A percentile compares a stretch with the other conserved stretches of the same genome.
Conservation (phyloP, 2,888 invertebrate genomes). For the Acrocera orbiculus region DNA sequence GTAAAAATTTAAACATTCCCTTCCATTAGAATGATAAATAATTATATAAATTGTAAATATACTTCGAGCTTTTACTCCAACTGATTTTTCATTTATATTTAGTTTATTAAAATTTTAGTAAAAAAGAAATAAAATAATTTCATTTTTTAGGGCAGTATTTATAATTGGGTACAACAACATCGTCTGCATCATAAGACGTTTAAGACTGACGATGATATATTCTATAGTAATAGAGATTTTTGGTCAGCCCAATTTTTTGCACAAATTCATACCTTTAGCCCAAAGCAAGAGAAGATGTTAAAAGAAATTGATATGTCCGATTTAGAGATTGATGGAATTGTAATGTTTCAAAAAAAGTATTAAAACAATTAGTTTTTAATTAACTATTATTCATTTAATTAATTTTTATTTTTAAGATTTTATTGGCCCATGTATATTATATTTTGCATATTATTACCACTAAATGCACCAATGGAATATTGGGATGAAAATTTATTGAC, state of each 20-base stretch:
- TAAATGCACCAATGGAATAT: conserved; percentile 62
- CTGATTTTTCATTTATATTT: too few relatives aligned
- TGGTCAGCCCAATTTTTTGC: conserved; percentile 62
- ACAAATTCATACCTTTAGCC: conserved; percentile 45
- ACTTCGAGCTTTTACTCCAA: too few relatives aligned
- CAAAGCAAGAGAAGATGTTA: conserved; percentile 44
- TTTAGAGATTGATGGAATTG: conserved; percentile 53
- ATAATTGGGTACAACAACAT: conserved; percentile 69
- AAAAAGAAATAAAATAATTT: too few relatives aligned
- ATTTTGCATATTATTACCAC: conserved; percentile 46
- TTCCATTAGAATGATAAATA: too few relatives aligned
- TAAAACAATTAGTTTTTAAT: too few relatives aligned
- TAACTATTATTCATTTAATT: neutral
- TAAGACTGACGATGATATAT: conserved; percentile 63
- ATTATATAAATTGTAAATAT: too few relatives aligned
- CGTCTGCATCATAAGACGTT: conserved; percentile 65
- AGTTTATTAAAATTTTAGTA: too few relatives aligned
- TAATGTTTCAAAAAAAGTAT: conserved; percentile 68
- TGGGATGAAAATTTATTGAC: conserved; percentile 51
- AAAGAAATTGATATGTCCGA: conserved; percentile 61
- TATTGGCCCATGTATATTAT: conserved; percentile 50
- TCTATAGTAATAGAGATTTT: conserved; percentile 62
- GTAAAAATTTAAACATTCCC: too few relatives aligned
- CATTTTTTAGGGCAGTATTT: conserved; percentile 52
- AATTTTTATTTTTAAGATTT: conserved; percentile 35